These are phyloP conservation scores for Pachycephala philippinensis DNA, from an alignment of 2,113 vertebrate genomes.

Conservation along the genomic window DNA sequence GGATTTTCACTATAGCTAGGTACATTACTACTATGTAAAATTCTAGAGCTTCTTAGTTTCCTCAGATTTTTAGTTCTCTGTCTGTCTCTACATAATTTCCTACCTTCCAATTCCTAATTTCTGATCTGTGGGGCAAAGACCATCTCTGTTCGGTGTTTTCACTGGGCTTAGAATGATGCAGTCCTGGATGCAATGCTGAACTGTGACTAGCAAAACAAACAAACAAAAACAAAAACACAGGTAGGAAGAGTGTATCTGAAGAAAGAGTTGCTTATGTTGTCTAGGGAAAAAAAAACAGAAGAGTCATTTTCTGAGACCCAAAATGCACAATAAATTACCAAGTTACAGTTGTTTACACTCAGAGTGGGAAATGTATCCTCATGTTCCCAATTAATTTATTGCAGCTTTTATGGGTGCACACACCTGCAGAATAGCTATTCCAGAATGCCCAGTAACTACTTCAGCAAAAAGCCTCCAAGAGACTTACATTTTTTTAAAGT, in stretches of 20 bases:
- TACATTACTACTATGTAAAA: background rate
- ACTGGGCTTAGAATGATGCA: background rate
- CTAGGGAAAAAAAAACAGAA: fast-evolving
- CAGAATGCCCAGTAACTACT: background rate
- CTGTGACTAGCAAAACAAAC: background rate
- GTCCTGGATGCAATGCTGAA: background rate
- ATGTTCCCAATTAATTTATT: background rate
- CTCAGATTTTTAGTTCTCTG: background rate
- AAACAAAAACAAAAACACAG: background rate
- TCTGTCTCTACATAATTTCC: background rate
- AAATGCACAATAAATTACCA: background rate
- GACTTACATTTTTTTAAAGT: background rate
- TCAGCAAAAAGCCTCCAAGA: background rate
- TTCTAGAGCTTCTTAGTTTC: background rate
- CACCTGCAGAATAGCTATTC: background rate
- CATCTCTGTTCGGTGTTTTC: background rate
- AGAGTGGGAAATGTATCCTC: background rate
- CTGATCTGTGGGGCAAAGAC: background rate
- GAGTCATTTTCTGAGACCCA: background rate
- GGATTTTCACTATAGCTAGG: background rate
- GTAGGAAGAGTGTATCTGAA: background rate
- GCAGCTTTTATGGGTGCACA: background rate
- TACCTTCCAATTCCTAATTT: background rate
- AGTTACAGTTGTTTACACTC: background rate
- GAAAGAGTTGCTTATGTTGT: background rate